These are phyloP conservation scores for Chionomys nivalis DNA, from an alignment of 2,113 vertebrate genomes.

Conservation along the genomic window DNA sequence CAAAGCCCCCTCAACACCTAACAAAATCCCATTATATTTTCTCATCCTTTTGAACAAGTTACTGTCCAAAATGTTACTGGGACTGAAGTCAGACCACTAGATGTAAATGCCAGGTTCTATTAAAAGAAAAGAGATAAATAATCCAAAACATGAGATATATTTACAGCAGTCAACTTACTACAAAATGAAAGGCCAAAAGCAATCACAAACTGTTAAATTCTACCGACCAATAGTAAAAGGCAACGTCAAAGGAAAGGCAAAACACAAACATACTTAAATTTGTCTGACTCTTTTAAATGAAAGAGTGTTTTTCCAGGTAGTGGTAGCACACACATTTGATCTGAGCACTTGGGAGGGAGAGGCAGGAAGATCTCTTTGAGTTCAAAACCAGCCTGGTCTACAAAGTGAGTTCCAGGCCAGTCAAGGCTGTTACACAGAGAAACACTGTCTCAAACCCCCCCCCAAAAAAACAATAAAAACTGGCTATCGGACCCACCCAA, in stretches of 20 bases:
- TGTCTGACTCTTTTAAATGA: background rate
- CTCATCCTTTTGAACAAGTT: constrained; percentile 8
- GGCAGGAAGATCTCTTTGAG: background rate
- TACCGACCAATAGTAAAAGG: background rate
- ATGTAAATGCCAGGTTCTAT: background rate
- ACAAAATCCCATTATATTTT: constrained; percentile 45
- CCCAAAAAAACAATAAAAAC: too few species aligned
- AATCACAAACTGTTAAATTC: constrained; percentile 14
- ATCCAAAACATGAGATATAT: background rate
- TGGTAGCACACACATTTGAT: background rate
- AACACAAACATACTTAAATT: background rate
- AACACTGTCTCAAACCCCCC: background rate
- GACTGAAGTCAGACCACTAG: constrained; percentile 48
- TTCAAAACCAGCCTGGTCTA: background rate
- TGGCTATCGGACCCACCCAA: background rate
- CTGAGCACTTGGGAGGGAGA: background rate
- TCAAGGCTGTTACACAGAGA: background rate
- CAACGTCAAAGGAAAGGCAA: background rate
- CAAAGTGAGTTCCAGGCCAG: background rate
- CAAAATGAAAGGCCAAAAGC: background rate
- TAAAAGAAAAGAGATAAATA: background rate
- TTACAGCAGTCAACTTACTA: background rate
- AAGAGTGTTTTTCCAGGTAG: background rate
- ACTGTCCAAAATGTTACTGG: background rate
- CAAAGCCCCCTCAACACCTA: background rate